A percentile compares a stretch with the other conserved stretches of the same genome.
Conservation (phyloP, 2,113 vertebrate species). For the Arvicanthis niloticus region DNA sequence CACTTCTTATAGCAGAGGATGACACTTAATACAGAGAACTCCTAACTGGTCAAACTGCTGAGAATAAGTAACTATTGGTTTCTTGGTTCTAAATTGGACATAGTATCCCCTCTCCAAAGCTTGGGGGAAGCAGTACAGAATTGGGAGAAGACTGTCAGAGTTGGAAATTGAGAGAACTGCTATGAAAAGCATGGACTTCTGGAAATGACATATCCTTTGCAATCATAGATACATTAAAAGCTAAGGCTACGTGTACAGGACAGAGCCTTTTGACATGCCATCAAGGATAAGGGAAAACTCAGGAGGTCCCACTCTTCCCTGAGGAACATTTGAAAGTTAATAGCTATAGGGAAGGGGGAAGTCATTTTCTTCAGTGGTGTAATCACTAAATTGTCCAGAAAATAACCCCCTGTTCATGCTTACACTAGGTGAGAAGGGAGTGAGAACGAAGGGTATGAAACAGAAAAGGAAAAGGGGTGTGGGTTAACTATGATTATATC, state of each 20-base stretch:
- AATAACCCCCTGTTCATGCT: neutral
- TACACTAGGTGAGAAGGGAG: neutral
- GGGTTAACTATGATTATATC: neutral
- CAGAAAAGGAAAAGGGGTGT: neutral
- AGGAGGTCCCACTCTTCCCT: neutral
- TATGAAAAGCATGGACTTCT: neutral
- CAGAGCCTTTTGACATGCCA: neutral
- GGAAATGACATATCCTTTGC: too few relatives aligned
- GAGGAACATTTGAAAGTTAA: neutral
- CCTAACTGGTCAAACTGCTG: neutral
- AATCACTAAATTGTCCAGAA: neutral
- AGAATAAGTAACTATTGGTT: neutral
- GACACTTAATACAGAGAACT: neutral
- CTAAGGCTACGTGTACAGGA: neutral
- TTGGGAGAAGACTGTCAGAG: neutral
- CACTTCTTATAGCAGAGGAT: neutral
- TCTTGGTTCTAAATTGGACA: neutral
- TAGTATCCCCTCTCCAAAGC: neutral
- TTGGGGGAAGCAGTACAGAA: neutral
- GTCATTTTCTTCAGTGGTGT: neutral
- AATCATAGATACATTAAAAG: neutral
- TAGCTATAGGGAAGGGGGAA: too few relatives aligned
- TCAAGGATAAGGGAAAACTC: neutral
- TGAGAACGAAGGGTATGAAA: neutral
- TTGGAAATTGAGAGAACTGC: neutral